phyloP scores from a whole-genome alignment of 2,113 vertebrate genomes.

The Malaclemys terrapin region DNA sequence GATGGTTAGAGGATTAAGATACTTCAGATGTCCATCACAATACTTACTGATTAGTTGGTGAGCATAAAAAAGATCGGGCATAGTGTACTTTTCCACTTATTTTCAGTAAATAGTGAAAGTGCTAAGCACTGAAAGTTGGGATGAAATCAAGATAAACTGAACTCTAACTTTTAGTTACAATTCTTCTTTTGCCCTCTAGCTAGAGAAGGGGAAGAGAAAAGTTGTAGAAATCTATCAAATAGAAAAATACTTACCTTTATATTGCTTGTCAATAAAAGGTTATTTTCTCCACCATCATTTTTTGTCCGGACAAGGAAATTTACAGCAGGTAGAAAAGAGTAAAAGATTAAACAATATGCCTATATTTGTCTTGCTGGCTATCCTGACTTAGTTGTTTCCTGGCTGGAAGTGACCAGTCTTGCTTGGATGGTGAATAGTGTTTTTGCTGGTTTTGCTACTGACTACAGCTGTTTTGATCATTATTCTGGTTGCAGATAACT shows the following conservation, averaged over 20 bases:
- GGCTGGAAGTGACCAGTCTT: neutral
- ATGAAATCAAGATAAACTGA: neutral
- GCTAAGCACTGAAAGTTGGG: neutral
- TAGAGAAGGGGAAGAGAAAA: neutral
- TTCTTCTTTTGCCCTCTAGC: neutral
- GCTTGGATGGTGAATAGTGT: neutral
- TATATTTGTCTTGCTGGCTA: neutral
- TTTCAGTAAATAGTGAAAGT: neutral
- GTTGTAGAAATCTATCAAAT: neutral
- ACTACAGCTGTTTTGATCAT: neutral
- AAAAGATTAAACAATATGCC: neutral
- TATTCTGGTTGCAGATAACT: neutral
- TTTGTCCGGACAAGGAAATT: neutral
- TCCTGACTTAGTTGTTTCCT: neutral
- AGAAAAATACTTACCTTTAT: neutral
- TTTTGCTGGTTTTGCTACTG: neutral
- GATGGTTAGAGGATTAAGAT: neutral
- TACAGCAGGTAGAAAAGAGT: rapidly evolving
- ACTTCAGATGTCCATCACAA: neutral
- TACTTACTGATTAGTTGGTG: neutral
- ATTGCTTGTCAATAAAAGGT: neutral
- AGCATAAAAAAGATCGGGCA: neutral
- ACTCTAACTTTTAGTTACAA: neutral
- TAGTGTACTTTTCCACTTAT: neutral
- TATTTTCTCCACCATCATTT: neutral